Base-by-base conservation (phyloP, 2,113 vertebrate genomes). In the Ciconia stormi region DNA sequence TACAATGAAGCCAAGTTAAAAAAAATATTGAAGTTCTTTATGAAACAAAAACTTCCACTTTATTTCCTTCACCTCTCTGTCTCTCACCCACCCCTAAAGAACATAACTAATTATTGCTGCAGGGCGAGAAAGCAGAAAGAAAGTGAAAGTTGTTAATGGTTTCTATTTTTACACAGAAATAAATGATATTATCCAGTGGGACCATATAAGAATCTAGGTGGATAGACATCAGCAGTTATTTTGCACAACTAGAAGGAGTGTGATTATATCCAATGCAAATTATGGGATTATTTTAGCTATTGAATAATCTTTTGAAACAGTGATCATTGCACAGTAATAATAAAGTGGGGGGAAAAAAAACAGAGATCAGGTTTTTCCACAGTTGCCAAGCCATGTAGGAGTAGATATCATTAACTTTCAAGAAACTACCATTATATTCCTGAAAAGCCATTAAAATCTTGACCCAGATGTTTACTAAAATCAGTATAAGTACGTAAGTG, bases 111-210 rank as follows among this genome's bases (percentile, higher is more conserved):
- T 94, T 95, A 87, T 81, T 93, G 67, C 88, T 92, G 27, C 72
- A 91, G 88, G 59, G 69, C 49, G 27, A 91, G 63, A 93, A 89
- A 90, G 34, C 4, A 87, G 32, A 90, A 92, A 36, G 53, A 72
- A 94, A 59, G 53, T 82, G 40, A 65, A 92, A 93, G 40, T 67
- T 66, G 12, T 82, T 93, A 95, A 96, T 74, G 47, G 30, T 83
- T 96, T 92, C 90, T 94, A 87, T 93, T 95, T 96, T 97, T 92
- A 79, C 18, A 56, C 13, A 59, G 86, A 81, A 59, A 83, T 81
- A 92, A 89, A 42, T 95, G 0, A 44, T 44, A 34, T 59, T 70
- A 86, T 32, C 26, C n/a, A 26, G 10, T 49, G 84, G 70, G n/a
- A 84, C 23, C 34, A 55, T 44, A 18, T n/a, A 77, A 36, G 29